These are phyloP conservation scores for Serranus cabrilla DNA, from an alignment of 2,797 vertebrate genomes.

Conservation along the genomic window DNA sequence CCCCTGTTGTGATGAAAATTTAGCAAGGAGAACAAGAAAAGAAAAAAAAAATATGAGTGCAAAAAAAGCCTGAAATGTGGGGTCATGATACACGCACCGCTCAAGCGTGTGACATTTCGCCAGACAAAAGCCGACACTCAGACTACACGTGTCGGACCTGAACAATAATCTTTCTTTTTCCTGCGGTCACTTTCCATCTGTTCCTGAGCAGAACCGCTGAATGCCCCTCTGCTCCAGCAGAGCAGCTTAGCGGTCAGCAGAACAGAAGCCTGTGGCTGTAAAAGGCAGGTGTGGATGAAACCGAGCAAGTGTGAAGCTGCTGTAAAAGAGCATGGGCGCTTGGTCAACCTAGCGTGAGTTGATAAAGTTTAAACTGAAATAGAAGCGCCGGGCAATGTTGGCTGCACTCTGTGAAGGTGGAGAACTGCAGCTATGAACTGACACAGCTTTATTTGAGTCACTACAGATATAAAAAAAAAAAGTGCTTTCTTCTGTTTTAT, in stretches of 20 bases:
- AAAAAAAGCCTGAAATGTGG: slow-evolving; percentile 8
- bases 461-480: not conserved
- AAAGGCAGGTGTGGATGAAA: slow-evolving; percentile 59
- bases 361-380: slow-evolving; percentile 39
- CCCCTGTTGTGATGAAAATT: slow-evolving; percentile 17
- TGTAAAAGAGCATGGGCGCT: slow-evolving; percentile 40
- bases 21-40: slow-evolving; percentile 9
- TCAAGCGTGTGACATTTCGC: slow-evolving; percentile 61
- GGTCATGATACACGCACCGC: slow-evolving; percentile 21
- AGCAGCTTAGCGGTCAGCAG: slow-evolving; percentile 44
- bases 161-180: slow-evolving; percentile 41
- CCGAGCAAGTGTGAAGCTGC: slow-evolving; percentile 44
- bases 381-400: slow-evolving; percentile 1
- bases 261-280: slow-evolving; percentile 54
- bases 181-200: slow-evolving; percentile 52
- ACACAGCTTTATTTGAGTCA: not conserved
- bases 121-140: slow-evolving; percentile 57
- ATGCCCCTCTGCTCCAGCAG: slow-evolving; percentile 45
- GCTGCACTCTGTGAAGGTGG: not conserved
- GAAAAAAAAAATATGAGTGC: not conserved
- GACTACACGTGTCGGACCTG: slow-evolving; percentile 38
- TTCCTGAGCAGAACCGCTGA: slow-evolving; percentile 42
- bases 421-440: not conserved
- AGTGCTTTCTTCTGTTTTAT: not conserved
- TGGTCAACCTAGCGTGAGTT: slow-evolving; percentile 24